Percentiles rank a stretch among this genome's conserved stretches.
Evolutionary conservation across 2,113 vertebrate species (phyloP).

Genomic region (Oryzias curvinotus): DNA sequence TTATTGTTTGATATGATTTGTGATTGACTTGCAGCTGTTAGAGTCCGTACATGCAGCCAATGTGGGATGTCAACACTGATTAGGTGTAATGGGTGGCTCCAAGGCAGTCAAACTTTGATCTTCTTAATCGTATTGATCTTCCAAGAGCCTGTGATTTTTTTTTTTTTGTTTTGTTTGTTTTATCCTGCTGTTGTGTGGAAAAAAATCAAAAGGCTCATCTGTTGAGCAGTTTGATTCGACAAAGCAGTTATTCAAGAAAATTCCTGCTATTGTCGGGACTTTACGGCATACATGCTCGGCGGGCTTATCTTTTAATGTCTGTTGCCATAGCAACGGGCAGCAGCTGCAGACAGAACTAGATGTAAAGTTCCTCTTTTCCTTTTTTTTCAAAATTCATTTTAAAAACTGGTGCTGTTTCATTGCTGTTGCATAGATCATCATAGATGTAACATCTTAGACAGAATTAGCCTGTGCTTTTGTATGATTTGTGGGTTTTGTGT

Average conservation of each 20-base stretch:
- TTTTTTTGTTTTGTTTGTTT: neutral
- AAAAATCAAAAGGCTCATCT: constrained; percentile 20
- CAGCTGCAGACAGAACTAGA: constrained; percentile 54
- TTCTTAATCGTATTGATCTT: constrained; percentile 67
- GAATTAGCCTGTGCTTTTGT: constrained; percentile 8
- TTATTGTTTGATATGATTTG: constrained; percentile 34
- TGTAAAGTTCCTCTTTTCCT: constrained; percentile 58
- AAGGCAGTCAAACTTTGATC: constrained; percentile 65
- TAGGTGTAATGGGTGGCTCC: constrained; percentile 54
- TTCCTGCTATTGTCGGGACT: constrained; percentile 57
- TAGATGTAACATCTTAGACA: constrained; percentile 10
- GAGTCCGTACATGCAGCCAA: constrained; percentile 40
- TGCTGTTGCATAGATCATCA: constrained; percentile 27
- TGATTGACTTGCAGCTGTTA: constrained; percentile 15
- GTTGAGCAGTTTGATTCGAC: constrained; percentile 36
- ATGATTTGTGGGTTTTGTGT: constrained; percentile 7
- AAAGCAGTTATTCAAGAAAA: constrained; percentile 51
- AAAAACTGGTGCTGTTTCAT: constrained; percentile 62
- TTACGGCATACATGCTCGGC: constrained; percentile 52
- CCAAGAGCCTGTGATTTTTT: constrained; percentile 39
- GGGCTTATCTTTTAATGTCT: constrained; percentile 71
- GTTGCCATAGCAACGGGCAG: constrained; percentile 75
- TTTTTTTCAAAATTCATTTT: constrained; percentile 17
- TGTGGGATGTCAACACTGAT: constrained; percentile 67
- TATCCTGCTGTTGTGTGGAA: constrained; percentile 36